Evolutionary conservation across 2,888 invertebrate genomes (phyloP).

Genomic region (Bombyx huttoni): DNA sequence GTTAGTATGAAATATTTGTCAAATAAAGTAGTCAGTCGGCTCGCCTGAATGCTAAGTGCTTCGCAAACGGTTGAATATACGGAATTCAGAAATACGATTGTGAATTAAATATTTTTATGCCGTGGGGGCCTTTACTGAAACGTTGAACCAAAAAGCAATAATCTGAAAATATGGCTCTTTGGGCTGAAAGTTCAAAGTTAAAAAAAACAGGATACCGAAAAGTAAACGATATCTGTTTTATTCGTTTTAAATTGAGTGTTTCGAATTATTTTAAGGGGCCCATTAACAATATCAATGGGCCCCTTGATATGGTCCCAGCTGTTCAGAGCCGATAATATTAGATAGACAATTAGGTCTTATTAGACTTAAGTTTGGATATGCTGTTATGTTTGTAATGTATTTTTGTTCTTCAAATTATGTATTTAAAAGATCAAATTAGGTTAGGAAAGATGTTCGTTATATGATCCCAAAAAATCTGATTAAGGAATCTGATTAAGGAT

Average conservation of each 20-base stretch:
- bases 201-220: neutral
- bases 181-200: neutral
- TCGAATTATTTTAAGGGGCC: neutral
- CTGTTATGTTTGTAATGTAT: neutral
- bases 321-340: too few relatives aligned
- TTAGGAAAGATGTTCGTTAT: neutral
- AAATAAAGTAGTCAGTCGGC: slow-evolving; percentile 35
- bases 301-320: too few relatives aligned
- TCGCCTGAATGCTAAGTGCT: slow-evolving; percentile 43
- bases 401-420: too few relatives aligned
- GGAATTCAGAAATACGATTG: slow-evolving; percentile 22
- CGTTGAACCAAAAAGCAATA: neutral
- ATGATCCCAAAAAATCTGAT: neutral
- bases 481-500: neutral
- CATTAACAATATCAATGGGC: too few relatives aligned
- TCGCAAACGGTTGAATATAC: slow-evolving; percentile 26
- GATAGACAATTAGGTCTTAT: too few relatives aligned
- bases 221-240: neutral
- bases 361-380: neutral
- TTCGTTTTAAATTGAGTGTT: neutral
- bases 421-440: too few relatives aligned
- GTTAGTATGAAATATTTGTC: slow-evolving; percentile 45
- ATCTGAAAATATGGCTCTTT: neutral
- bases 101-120: slow-evolving; percentile 9
- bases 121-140: slow-evolving; percentile 4